Percentiles rank a stretch among this genome's conserved stretches.
Conservation (phyloP, 2,113 vertebrate species). For the Dromas ardeola region DNA sequence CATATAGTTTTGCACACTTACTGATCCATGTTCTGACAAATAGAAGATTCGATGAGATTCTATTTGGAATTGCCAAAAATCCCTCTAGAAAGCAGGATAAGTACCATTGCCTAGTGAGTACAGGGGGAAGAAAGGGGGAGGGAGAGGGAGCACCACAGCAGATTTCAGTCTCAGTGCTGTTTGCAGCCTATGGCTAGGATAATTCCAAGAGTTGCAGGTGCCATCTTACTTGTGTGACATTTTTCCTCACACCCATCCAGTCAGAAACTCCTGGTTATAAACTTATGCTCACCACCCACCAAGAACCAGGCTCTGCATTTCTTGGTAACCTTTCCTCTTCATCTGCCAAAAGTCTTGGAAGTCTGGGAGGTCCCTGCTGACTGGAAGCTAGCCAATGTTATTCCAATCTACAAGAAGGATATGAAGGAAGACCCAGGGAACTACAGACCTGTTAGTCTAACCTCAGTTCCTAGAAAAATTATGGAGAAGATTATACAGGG, state of each 20-base stretch:
- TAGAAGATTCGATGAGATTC: neutral
- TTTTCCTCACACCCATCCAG: neutral
- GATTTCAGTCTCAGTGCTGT: neutral
- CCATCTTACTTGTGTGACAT: neutral
- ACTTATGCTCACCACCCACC: neutral
- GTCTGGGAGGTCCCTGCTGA: neutral
- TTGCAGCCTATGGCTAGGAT: neutral
- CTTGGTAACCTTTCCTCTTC: neutral
- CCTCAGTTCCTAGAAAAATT: neutral
- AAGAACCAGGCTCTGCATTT: neutral
- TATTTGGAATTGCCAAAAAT: neutral
- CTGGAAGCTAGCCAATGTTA: neutral
- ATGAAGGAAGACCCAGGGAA: neutral
- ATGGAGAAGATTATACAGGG: neutral
- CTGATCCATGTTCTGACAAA: neutral
- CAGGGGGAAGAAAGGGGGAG: no score
- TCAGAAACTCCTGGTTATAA: neutral
- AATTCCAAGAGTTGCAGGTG: neutral
- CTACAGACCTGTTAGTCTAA: neutral
- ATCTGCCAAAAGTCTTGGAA: neutral
- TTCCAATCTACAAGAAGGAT: neutral
- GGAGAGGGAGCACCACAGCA: fast-evolving
- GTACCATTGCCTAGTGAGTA: neutral
- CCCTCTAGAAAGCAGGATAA: neutral
- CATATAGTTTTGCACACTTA: neutral